Conservation (phyloP, 2,888 invertebrate species). For the Dolichopus griseipennis region DNA sequence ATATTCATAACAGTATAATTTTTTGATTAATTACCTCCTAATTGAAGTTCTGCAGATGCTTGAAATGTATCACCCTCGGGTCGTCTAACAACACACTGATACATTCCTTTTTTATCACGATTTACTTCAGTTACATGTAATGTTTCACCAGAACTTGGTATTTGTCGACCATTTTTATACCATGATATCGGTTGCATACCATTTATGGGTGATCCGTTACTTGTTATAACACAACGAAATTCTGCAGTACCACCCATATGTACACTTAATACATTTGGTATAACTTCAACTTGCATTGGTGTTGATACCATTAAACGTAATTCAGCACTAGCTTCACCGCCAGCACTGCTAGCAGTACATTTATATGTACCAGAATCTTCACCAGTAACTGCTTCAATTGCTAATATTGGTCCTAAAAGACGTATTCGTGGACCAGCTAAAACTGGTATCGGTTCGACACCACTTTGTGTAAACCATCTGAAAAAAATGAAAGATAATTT, state of each 20-base stretch:
- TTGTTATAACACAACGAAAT: slow-evolving; percentile 56
- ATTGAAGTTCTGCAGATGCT: slow-evolving; percentile 63
- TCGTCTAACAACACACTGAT: slow-evolving; percentile 63
- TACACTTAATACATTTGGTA: slow-evolving; percentile 57
- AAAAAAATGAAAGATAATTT: slow-evolving; percentile 21
- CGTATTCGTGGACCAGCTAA: slow-evolving; percentile 56
- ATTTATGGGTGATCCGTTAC: slow-evolving; percentile 47
- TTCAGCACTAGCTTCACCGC: slow-evolving; percentile 62
- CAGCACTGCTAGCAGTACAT: slow-evolving; percentile 59
- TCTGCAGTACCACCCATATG: slow-evolving; percentile 67
- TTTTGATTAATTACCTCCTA: slow-evolving; percentile 49
- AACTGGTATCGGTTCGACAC: slow-evolving; percentile 55
- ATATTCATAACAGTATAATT: background rate
- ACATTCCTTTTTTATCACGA: slow-evolving; percentile 66
- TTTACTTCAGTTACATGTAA: slow-evolving; percentile 58
- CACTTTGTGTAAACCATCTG: slow-evolving; percentile 62
- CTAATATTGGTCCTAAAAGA: slow-evolving; percentile 58
- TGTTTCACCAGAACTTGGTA: slow-evolving; percentile 58
- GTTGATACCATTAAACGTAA: slow-evolving; percentile 56
- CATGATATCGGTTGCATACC: slow-evolving; percentile 51
- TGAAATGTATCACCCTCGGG: slow-evolving; percentile 67
- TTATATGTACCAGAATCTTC: slow-evolving; percentile 62
- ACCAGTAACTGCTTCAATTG: slow-evolving; percentile 60
- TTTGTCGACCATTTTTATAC: slow-evolving; percentile 60
- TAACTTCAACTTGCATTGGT: slow-evolving; percentile 58